Conservation (phyloP, 2,888 invertebrate species). For the Drosophila subquinaria region DNA sequence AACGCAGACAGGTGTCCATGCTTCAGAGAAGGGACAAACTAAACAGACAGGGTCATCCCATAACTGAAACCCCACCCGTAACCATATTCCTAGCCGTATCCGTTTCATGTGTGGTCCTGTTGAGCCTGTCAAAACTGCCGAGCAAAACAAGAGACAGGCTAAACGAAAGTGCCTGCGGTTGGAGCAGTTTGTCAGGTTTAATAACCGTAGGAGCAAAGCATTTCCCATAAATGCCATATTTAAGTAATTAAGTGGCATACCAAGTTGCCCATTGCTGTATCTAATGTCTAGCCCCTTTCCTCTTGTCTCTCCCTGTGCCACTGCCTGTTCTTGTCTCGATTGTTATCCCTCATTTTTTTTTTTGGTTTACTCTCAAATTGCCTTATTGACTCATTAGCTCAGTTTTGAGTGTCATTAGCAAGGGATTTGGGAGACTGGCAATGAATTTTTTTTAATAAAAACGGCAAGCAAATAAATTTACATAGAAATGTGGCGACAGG, state of each 20-base stretch:
- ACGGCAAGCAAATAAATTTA: conserved; percentile 66
- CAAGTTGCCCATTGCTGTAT: conserved; percentile 39
- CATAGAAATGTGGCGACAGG: conserved; percentile 59
- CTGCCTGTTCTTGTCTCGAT: not conserved
- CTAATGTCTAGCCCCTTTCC: too few relatives aligned
- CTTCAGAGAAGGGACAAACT: conserved; percentile 23
- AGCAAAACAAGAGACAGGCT: conserved; percentile 1
- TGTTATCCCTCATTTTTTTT: conserved; percentile 30
- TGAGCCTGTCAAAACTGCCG: conserved; percentile 22
- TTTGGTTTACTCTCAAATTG: conserved; percentile 54
- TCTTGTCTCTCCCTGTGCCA: not conserved
- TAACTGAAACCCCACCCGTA: not conserved
- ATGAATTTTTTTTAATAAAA: conserved; percentile 69
- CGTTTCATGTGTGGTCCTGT: conserved; percentile 19
- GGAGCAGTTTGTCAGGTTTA: conserved; percentile 8
- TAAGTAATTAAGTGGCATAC: conserved; percentile 75
- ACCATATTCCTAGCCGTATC: not conserved
- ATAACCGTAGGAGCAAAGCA: conserved; percentile 3
- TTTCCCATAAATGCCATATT: conserved; percentile 64
- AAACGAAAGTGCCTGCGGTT: conserved; percentile 14
- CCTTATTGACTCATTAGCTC: conserved; percentile 79
- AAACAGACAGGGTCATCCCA: conserved; percentile 40
- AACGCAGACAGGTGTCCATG: conserved; percentile 64
- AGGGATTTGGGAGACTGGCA: conserved; percentile 40
- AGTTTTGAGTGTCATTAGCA: conserved; percentile 72